These are phyloP conservation scores for Lasioglossum leucozonium DNA, from an alignment of 2,888 invertebrate genomes.

Conservation along the genomic window DNA sequence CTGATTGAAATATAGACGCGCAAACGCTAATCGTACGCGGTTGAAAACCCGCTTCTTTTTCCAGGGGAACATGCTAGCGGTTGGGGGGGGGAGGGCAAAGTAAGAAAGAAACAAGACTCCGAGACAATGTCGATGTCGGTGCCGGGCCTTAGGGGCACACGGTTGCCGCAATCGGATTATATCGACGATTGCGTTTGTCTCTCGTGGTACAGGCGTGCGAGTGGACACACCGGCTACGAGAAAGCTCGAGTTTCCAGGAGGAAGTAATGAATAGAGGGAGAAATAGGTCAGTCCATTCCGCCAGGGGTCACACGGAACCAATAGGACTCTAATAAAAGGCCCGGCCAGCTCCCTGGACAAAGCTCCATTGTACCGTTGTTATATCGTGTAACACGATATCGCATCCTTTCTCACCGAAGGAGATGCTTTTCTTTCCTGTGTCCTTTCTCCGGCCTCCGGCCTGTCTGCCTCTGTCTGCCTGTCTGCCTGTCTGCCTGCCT, in stretches of 20 bases:
- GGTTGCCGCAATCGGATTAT: conserved; percentile 53
- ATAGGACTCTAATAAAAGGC: conserved; percentile 75
- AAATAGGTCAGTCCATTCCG: conserved; percentile 68
- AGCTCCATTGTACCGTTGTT: conserved; percentile 78
- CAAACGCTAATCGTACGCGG: not conserved
- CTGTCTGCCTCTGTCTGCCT: not conserved
- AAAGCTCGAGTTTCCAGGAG: conserved; percentile 72
- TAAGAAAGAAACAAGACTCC: not conserved
- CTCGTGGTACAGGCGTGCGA: conserved; percentile 3
- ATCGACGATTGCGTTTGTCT: conserved; percentile 44
- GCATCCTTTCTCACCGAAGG: conserved; percentile 69
- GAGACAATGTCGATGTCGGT: not conserved
- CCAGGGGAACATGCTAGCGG: not conserved
- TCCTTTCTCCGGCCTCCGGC: conserved; percentile 23
- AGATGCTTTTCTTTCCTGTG: conserved; percentile 58
- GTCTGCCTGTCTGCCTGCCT: not conserved
- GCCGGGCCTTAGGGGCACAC: conserved; percentile 27
- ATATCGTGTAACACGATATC: conserved; percentile 77
- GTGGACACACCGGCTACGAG: not conserved
- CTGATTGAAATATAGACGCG: conserved; percentile 8
- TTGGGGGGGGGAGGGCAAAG: not conserved
- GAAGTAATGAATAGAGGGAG: conserved; percentile 71
- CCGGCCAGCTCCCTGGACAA: conserved; percentile 69
- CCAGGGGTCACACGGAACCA: conserved; percentile 72
- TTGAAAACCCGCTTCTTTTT: not conserved